Percentiles rank a stretch among this genome's conserved stretches.
These are phyloP conservation scores for Pocillopora meandrina DNA, from an alignment of 92 coral and sea anemone genomes.

Conservation along the genomic window DNA sequence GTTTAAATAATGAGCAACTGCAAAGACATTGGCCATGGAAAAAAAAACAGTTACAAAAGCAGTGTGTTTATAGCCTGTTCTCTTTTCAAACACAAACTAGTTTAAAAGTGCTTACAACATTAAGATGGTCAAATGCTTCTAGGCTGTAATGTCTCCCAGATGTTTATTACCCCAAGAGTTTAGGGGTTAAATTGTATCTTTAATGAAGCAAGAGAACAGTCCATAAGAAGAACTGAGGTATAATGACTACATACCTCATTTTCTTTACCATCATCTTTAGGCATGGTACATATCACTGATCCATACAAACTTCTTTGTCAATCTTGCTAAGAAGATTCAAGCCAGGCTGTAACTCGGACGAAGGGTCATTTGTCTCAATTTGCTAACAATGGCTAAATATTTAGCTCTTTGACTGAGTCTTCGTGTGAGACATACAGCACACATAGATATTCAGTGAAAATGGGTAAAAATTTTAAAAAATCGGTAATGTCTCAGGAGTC, in stretches of 20 bases:
- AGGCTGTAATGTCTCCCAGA: too few relatives aligned
- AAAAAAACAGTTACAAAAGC: too few relatives aligned
- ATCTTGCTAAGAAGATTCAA: slow-evolving; percentile 76
- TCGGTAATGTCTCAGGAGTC: too few relatives aligned
- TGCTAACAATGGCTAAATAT: slow-evolving; percentile 85
- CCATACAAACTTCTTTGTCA: slow-evolving; percentile 78
- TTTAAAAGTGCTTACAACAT: too few relatives aligned
- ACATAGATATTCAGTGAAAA: slow-evolving; percentile 77
- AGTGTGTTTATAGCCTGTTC: too few relatives aligned
- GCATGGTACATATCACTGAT: slow-evolving; percentile 82
- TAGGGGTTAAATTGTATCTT: too few relatives aligned
- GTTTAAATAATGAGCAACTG: too few relatives aligned
- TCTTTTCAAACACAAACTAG: too few relatives aligned
- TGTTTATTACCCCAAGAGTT: too few relatives aligned
- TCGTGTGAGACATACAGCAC: slow-evolving; percentile 79
- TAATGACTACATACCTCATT: slow-evolving; percentile 57
- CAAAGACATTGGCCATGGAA: too few relatives aligned
- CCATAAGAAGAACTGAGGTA: background rate
- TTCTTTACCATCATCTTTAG: slow-evolving; percentile 75
- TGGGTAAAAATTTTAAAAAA: background rate
- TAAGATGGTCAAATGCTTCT: too few relatives aligned
- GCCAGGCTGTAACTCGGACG: slow-evolving; percentile 80
- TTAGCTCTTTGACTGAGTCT: slow-evolving; percentile 71
- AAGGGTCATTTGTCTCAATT: slow-evolving; percentile 80
- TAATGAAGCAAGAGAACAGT: background rate